Percentiles rank a stretch among this genome's conserved stretches.
phyloP scores from a whole-genome alignment of 2,113 vertebrate genomes.

The Glaucomys volans region DNA sequence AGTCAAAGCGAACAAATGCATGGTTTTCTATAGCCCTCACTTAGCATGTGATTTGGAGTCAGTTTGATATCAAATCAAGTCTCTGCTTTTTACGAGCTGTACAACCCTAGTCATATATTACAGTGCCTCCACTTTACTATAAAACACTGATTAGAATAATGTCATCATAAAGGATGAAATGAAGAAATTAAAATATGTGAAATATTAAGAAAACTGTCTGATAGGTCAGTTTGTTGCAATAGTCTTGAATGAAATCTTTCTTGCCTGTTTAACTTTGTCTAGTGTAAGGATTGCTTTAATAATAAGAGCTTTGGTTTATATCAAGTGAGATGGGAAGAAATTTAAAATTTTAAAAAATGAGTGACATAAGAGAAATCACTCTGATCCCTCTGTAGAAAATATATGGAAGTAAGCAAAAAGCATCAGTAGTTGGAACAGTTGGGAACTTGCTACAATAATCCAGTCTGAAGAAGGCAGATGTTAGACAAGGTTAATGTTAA shows the following conservation, averaged over 20 bases:
- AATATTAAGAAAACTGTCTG: not conserved
- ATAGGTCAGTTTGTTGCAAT: not conserved
- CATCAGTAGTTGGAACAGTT: not conserved
- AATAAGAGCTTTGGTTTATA: not conserved
- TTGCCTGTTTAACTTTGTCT: not conserved
- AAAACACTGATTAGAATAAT: not conserved
- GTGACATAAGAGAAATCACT: not conserved
- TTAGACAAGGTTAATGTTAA: not conserved
- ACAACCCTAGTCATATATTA: not conserved
- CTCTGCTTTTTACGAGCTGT: not conserved
- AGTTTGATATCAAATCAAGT: not conserved
- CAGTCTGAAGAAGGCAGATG: not conserved
- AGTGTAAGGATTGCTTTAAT: not conserved
- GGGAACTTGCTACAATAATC: not conserved
- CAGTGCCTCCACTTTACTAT: not conserved
- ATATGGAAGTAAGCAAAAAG: not conserved
- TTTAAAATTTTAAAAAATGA: not conserved
- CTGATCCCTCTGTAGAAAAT: not conserved
- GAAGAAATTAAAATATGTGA: not conserved
- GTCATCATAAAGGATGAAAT: not conserved
- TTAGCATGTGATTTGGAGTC: not conserved
- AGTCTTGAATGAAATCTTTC: not conserved
- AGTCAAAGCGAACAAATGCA: not conserved
- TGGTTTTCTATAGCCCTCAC: not conserved
- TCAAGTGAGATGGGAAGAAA: not conserved